Evolutionary conservation across 1,140 invertebrate species (phyloP).

Genomic region (Stegodyphus mimosarum): DNA sequence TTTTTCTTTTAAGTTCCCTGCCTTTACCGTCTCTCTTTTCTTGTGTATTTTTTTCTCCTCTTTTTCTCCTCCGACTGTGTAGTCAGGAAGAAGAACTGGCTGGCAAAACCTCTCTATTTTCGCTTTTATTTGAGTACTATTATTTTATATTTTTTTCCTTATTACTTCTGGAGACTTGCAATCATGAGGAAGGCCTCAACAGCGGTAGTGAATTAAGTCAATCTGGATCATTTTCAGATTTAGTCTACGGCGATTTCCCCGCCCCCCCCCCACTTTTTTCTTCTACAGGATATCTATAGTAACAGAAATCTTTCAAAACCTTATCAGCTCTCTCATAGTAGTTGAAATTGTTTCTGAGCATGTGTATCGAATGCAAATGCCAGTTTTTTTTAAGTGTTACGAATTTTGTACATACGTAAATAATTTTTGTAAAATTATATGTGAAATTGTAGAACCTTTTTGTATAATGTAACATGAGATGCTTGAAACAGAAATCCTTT

Average conservation of each 20-base stretch:
- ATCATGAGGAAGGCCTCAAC: not conserved
- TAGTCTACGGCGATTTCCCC: not conserved
- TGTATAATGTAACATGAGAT: too few species aligned
- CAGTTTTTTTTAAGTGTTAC: too few species aligned
- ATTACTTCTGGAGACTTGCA: not conserved
- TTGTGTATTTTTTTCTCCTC: constrained; percentile 16
- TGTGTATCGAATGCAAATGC: not conserved
- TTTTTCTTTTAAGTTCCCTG: constrained; percentile 27
- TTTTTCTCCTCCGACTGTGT: not conserved
- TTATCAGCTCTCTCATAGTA: not conserved
- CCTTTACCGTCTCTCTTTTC: constrained; percentile 13
- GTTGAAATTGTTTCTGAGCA: not conserved
- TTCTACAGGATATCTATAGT: not conserved
- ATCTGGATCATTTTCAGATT: not conserved
- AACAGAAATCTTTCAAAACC: not conserved
- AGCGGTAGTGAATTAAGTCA: constrained; percentile 31
- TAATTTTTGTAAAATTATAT: too few species aligned
- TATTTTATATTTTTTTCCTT: constrained; percentile 27
- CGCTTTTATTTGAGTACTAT: constrained; percentile 36
- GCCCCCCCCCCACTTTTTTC: not conserved
- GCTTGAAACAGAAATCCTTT: too few species aligned
- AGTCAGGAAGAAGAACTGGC: not conserved
- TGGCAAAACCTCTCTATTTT: constrained; percentile 20
- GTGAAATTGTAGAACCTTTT: too few species aligned
- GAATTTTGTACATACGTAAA: too few species aligned